Conservation (phyloP, 1,140 invertebrate species). For the Xylocopa sonorina region DNA sequence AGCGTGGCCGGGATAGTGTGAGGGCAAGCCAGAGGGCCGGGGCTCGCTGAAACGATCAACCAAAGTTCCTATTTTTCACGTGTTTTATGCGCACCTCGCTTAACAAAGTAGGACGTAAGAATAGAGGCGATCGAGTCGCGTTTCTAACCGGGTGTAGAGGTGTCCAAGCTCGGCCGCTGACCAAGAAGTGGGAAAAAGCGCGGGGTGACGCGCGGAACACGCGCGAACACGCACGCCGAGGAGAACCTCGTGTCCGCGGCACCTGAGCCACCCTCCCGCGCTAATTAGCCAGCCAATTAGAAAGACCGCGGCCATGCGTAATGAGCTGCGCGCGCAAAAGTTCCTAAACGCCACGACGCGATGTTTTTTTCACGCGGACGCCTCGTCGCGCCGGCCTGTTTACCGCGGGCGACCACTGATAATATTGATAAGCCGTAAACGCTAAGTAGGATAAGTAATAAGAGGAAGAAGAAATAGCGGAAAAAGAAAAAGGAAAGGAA, state of each 20-base stretch:
- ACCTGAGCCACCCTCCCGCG: constrained; percentile 72
- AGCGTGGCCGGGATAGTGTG: constrained; percentile 23
- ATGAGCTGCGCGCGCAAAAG: constrained; percentile 82
- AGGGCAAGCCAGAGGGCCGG: constrained; percentile 2
- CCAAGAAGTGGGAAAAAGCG: neutral
- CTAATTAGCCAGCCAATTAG: constrained; percentile 81
- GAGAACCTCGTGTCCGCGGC: constrained; percentile 73
- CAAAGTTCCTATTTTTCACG: constrained; percentile 82
- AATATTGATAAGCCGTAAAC: constrained; percentile 42
- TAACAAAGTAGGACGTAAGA: constrained; percentile 40
- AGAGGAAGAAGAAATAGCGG: constrained; percentile 9
- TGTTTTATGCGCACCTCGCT: constrained; percentile 64
- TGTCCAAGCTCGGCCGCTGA: neutral
- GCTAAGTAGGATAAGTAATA: constrained; percentile 38
- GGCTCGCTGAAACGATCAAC: constrained; percentile 69
- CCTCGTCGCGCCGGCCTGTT: constrained; percentile 54
- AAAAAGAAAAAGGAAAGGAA: neutral
- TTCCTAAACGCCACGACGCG: constrained; percentile 76
- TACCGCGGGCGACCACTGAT: constrained; percentile 34
- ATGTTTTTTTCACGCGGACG: constrained; percentile 67
- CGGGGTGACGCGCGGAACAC: constrained; percentile 24
- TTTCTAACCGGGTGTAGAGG: too few species aligned
- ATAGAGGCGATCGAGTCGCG: neutral
- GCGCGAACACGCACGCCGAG: constrained; percentile 44
- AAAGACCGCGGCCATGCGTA: constrained; percentile 76